These are phyloP conservation scores for Anoplophora glabripennis DNA, from an alignment of 1,140 invertebrate species.

Conservation along the genomic window DNA sequence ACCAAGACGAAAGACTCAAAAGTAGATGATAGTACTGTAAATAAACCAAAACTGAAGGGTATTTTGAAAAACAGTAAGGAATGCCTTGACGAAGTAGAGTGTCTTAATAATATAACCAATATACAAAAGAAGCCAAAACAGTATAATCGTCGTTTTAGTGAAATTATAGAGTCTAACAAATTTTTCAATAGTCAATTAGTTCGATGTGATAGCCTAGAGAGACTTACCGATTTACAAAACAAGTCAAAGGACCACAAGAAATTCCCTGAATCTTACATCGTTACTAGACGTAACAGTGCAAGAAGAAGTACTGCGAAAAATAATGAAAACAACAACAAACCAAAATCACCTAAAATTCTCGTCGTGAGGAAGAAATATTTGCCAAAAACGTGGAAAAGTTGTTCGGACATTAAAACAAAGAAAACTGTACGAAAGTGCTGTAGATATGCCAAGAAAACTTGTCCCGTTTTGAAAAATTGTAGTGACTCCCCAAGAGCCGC, in stretches of 20 bases:
- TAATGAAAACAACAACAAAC: conserved; percentile 27
- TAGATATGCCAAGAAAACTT: conserved; percentile 43
- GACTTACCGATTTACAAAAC: conserved; percentile 33
- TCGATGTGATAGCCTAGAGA: conserved; percentile 43
- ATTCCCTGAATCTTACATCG: conserved; percentile 45
- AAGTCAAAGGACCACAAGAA: conserved; percentile 35
- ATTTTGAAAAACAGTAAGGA: conserved; percentile 42
- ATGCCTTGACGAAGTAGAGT: conserved; percentile 24
- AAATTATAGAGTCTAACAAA: conserved; percentile 35
- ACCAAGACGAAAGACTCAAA: conserved; percentile 34
- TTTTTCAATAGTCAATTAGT: conserved; percentile 40
- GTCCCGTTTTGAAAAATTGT: conserved; percentile 39
- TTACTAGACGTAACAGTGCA: conserved; percentile 32
- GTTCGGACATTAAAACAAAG: conserved; percentile 43
- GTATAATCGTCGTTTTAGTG: conserved; percentile 35
- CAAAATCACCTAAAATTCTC: conserved; percentile 38
- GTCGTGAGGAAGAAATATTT: conserved; percentile 37
- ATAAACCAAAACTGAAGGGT: conserved; percentile 32
- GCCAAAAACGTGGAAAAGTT: conserved; percentile 47
- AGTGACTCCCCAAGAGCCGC: conserved; percentile 23
- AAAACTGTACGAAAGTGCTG: conserved; percentile 46
- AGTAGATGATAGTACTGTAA: conserved; percentile 10
- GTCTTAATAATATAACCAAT: conserved; percentile 33
- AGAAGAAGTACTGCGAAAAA: conserved; percentile 24
- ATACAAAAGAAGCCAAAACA: conserved; percentile 30